These are phyloP conservation scores for Lutjanus erythropterus DNA, from an alignment of 2,113 vertebrate genomes.

Conservation along the genomic window DNA sequence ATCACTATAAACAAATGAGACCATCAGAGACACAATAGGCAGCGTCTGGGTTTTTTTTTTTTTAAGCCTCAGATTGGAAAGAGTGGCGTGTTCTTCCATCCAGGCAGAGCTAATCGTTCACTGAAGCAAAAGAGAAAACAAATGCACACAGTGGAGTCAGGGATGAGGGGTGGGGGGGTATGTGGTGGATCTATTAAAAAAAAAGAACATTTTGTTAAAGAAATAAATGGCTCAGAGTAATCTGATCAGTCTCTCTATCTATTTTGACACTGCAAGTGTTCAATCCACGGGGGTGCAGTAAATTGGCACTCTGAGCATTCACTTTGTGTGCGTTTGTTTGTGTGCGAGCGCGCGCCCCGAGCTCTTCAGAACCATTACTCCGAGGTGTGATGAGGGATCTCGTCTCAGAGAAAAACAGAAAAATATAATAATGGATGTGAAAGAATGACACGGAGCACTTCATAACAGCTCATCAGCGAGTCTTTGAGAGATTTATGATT, in stretches of 20 bases:
- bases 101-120: conserved; percentile 35
- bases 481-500: conserved; percentile 14
- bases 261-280: neutral
- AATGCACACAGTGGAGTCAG: conserved; percentile 6
- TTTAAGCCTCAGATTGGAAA: conserved; percentile 30
- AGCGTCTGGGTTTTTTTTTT: conserved; percentile 2
- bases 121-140: conserved; percentile 29
- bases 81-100: conserved; percentile 9
- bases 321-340: conserved; percentile 1
- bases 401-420: conserved; percentile 32
- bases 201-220: neutral
- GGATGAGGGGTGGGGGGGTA: neutral
- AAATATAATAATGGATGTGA: conserved; percentile 22
- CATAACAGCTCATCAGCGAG: conserved; percentile 30
- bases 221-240: neutral
- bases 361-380: conserved; percentile 19
- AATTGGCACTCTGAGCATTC: conserved; percentile 8
- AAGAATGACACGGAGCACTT: neutral
- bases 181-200: neutral
- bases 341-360: neutral
- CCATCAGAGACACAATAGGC: conserved; percentile 14
- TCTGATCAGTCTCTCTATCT: neutral
- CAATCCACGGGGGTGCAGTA: neutral
- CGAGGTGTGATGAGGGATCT: conserved; percentile 23
- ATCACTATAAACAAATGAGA: conserved; percentile 27